Conservation (phyloP, 2,113 vertebrate species). For the Cynocephalus volans region DNA sequence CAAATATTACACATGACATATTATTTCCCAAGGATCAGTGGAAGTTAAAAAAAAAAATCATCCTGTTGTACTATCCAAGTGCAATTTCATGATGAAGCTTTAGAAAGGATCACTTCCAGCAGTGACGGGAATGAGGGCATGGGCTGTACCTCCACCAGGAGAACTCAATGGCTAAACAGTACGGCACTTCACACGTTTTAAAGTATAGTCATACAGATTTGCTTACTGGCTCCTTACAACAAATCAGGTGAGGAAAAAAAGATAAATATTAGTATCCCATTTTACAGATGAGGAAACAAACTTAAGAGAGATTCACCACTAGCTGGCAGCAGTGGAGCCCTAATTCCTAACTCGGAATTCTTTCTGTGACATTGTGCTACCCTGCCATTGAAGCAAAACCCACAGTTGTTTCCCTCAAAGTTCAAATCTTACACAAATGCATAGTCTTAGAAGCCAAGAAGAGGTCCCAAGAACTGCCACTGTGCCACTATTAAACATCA, state of each 20-base stretch:
- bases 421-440: background rate
- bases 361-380: background rate
- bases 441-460: background rate
- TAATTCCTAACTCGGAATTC: background rate
- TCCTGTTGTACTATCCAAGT: background rate
- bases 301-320: background rate
- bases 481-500: too few relatives aligned
- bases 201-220: background rate
- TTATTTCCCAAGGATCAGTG: constrained; percentile 9
- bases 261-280: background rate
- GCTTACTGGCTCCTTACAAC: background rate
- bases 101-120: background rate
- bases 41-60: background rate
- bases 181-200: background rate
- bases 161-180: background rate
- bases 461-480: background rate
- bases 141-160: background rate
- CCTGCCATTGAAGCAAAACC: background rate
- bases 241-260: background rate
- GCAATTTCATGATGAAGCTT: background rate
- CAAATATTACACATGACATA: background rate
- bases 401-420: background rate
- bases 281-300: background rate
- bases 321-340: background rate
- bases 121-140: background rate